These are phyloP conservation scores for Plumapathes pennacea DNA, from an alignment of 92 coral and sea anemone species.

Conservation along the genomic window DNA sequence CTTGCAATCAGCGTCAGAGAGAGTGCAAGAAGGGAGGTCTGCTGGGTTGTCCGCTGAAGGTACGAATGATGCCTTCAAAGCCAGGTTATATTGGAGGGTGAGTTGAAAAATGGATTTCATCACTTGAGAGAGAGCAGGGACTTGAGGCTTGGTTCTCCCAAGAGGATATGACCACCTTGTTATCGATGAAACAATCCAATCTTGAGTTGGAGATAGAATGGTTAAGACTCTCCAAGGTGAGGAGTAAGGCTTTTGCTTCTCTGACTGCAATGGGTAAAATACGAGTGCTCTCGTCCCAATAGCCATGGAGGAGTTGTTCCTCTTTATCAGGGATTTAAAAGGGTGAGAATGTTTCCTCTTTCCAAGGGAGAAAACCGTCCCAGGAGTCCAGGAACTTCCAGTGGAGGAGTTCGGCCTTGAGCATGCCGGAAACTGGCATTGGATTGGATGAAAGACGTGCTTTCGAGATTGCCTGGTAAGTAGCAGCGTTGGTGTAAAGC, in stretches of 20 bases:
- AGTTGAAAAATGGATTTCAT: slow-evolving; percentile 1
- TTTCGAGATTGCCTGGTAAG: slow-evolving; percentile 9
- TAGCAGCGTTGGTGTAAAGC: slow-evolving; percentile 12
- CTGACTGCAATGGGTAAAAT: slow-evolving; percentile 11
- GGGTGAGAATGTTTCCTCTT: neutral
- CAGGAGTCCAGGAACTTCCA: slow-evolving; percentile 21
- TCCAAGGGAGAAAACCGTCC: slow-evolving; percentile 2
- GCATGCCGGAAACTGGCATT: slow-evolving; percentile 1
- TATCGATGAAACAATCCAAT: slow-evolving; percentile 16
- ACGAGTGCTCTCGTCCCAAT: neutral
- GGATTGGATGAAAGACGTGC: slow-evolving; percentile 12
- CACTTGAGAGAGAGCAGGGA: neutral
- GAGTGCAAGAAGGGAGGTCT: slow-evolving; percentile 7
- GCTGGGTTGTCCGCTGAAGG: slow-evolving; percentile 15
- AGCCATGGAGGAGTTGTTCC: neutral
- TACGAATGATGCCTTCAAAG: neutral
- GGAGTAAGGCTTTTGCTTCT: slow-evolving; percentile 5
- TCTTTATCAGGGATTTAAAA: neutral
- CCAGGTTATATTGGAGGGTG: neutral
- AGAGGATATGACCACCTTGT: slow-evolving; percentile 5
- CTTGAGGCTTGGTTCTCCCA: slow-evolving; percentile 19
- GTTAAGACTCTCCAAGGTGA: neutral
- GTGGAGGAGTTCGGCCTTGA: slow-evolving; percentile 1
- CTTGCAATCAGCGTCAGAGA: slow-evolving; percentile 5
- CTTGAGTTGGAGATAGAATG: neutral